Conservation (phyloP, 2,797 vertebrate species). For the Margarornis squamiger region DNA sequence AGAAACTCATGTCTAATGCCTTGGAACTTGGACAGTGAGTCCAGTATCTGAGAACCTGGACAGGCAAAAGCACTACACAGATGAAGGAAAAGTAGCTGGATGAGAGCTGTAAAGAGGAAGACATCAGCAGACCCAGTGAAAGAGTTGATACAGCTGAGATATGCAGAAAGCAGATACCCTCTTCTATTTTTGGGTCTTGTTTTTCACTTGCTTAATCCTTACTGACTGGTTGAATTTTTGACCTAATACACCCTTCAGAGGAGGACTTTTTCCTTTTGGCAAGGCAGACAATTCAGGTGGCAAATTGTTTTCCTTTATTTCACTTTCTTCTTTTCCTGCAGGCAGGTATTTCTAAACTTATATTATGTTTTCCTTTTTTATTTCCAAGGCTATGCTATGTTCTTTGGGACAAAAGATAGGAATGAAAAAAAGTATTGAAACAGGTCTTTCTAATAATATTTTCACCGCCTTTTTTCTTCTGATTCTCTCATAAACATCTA, state of each 20-base stretch:
- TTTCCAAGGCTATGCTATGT: neutral
- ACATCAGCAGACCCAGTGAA: neutral
- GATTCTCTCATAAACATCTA: neutral
- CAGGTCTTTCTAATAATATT: neutral
- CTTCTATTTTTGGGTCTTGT: neutral
- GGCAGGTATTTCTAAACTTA: neutral
- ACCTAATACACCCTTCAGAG: neutral
- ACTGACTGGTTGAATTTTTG: neutral
- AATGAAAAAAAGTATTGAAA: neutral
- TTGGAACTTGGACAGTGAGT: neutral
- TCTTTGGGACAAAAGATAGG: neutral
- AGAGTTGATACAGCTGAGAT: neutral
- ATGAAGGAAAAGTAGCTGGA: neutral
- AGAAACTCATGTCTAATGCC: neutral
- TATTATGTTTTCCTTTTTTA: neutral
- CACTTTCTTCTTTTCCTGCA: neutral
- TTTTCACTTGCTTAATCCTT: neutral
- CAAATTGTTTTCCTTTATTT: constrained; percentile 9
- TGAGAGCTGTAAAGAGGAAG: neutral
- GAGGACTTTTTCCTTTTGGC: neutral
- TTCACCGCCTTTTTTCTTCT: neutral
- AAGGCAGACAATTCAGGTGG: neutral
- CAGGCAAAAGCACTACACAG: neutral
- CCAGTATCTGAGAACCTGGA: neutral
- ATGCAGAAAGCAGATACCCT: neutral